These are phyloP conservation scores for Saguinus oedipus DNA, from an alignment of 2,797 vertebrate species.

Conservation along the genomic window DNA sequence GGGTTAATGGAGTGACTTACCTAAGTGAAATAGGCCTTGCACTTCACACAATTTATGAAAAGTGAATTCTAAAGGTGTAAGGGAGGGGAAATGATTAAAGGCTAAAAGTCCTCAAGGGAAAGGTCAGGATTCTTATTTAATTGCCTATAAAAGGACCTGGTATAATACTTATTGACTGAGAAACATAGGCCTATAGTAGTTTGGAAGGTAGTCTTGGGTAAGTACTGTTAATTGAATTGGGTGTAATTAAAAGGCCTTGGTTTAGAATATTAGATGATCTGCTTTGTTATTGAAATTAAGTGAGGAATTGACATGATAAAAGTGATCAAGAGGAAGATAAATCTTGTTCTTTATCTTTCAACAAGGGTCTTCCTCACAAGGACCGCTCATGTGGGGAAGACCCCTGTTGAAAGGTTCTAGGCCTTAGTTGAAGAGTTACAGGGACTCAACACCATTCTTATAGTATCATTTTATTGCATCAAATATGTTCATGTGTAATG, in stretches of 20 bases:
- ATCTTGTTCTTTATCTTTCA: not conserved
- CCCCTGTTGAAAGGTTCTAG: not conserved
- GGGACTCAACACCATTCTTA: not conserved
- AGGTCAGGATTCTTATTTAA: constrained; percentile 6
- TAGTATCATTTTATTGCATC: not conserved
- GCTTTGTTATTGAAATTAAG: constrained; percentile 53
- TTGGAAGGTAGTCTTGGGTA: constrained; percentile 24
- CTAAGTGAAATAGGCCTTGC: constrained; percentile 44
- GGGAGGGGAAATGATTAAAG: not conserved
- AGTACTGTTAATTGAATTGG: constrained; percentile 30
- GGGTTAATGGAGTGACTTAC: not conserved
- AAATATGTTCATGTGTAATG: constrained; percentile 17
- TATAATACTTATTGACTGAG: constrained; percentile 4
- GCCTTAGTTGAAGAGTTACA: not conserved
- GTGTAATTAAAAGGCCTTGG: not conserved
- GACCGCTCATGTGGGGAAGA: not conserved
- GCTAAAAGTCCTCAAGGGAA: not conserved
- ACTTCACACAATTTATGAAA: constrained; percentile 41
- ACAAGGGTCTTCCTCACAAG: not conserved
- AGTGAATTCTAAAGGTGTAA: not conserved
- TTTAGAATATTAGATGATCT: constrained; percentile 55
- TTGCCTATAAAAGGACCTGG: not conserved
- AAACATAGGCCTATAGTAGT: not conserved
- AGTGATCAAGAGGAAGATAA: constrained; percentile 14
- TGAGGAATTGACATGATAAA: not conserved